Evolutionary conservation across 2,113 vertebrate species (phyloP), one percentile per base, ranked within the genome.

Genomic region (Pluvialis apricaria): DNA sequence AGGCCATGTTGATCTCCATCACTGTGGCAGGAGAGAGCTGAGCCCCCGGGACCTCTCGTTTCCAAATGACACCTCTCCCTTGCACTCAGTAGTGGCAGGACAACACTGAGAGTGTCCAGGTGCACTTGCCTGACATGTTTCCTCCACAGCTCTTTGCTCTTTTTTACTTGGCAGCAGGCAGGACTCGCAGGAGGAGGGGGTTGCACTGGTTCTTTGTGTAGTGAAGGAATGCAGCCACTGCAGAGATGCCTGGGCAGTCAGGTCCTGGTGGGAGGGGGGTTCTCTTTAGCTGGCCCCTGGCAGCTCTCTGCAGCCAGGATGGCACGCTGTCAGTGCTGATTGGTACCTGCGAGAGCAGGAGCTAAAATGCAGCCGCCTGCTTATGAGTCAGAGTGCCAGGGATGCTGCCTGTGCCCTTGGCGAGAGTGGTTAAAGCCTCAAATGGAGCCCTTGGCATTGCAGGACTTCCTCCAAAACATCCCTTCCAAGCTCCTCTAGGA

Each of bases 1-100:
- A 44, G 31, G 38, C 11, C 38, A 65, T 9, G 7, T 36, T 25
- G 8, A 15, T 55, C 38, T 32, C 49, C 10, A n/a, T 34, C 2
- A 3, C 15, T 82, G 40, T 36, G 51, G 19, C 38, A 55, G 62
- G 49, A 66, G 49, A 31, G 15, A 36, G 4, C 11, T 81, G 40
- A 68, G 20, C 4, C 19, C 25, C 40, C 2, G 3, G 11, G 15
- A 7, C 11, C 26, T 5, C 34, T 36, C 10, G 1, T 36, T n/a
- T 9, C 40, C 12, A 45, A 45, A 38, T 0, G 3, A 32, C 4
- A 4, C 15, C 7, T 32, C 36, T 72, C 51, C 10, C 11, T 40
- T 54, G 28, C 28, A 11, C 26, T 40, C 6, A 11, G 15, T 3
- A 8, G n/a, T 8, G 3, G 36, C 14, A 26, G 14, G 6, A 55